Conservation (phyloP, 1,140 invertebrate species). For the Drosophila truncata region DNA sequence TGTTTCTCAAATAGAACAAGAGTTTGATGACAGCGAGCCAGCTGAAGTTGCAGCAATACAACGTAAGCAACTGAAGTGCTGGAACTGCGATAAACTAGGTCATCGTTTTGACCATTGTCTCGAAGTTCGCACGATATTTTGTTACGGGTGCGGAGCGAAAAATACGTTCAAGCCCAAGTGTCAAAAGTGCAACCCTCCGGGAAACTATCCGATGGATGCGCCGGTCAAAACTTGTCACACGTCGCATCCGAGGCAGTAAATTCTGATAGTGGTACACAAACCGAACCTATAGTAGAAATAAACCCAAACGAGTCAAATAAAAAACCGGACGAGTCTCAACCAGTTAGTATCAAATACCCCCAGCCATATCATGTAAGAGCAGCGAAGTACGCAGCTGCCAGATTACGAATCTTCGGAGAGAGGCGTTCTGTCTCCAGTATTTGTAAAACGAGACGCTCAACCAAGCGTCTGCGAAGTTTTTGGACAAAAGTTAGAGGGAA, state of each 20-base stretch:
- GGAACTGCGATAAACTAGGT: no score
- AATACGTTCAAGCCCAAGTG: neutral
- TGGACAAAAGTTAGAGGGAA: neutral
- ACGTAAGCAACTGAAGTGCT: no score
- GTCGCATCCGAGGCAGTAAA: conserved; percentile 3
- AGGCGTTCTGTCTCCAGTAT: neutral
- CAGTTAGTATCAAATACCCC: neutral
- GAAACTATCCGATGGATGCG: neutral
- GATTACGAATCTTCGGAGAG: neutral
- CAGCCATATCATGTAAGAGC: neutral
- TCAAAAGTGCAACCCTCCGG: neutral
- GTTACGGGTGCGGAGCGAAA: no score
- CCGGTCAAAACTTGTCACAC: neutral
- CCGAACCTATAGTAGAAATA: neutral
- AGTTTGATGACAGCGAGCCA: no score
- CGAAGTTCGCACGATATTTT: no score
- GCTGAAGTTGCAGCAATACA: no score
- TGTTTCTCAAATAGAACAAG: no score
- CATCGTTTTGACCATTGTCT: no score
- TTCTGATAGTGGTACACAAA: neutral
- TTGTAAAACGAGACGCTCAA: neutral
- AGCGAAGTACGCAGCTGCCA: neutral
- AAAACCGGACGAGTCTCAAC: neutral
- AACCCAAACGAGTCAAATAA: neutral
- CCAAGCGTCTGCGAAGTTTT: neutral